Percentiles rank a stretch among this genome's conserved stretches.
Conservation (phyloP, 2,888 invertebrate species). For the Beris morrisii region DNA sequence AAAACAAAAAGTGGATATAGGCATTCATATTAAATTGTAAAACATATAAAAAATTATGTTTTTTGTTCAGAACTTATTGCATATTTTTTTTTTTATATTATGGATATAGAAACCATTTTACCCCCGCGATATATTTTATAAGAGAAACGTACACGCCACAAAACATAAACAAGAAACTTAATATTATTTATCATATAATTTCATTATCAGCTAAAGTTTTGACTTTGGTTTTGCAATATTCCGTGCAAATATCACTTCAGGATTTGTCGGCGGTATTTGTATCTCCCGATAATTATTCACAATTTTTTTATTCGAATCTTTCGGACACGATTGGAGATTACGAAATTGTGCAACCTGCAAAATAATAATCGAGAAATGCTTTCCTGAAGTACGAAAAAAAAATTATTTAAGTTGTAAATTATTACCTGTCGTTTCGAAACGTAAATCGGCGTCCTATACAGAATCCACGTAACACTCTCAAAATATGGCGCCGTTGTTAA, state of each 20-base stretch:
- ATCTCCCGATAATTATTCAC: slow-evolving; percentile 56
- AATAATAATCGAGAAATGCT: slow-evolving; percentile 20
- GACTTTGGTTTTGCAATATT: slow-evolving; percentile 54
- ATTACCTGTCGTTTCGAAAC: slow-evolving; percentile 68
- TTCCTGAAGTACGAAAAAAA: neutral
- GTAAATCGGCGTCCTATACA: slow-evolving; percentile 69
- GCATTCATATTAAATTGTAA: no score
- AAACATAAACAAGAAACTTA: slow-evolving; percentile 6
- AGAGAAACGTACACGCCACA: no score
- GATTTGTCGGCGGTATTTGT: slow-evolving; percentile 53
- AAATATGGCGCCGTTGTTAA: slow-evolving; percentile 72
- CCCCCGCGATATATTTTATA: no score
- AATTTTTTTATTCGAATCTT: slow-evolving; percentile 55
- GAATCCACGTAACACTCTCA: slow-evolving; percentile 75
- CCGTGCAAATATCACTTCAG: slow-evolving; percentile 54
- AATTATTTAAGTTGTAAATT: neutral
- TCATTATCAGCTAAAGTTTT: slow-evolving; percentile 51
- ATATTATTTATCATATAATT: neutral
- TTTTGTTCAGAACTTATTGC: no score
- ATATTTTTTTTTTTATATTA: no score
- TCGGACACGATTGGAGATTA: slow-evolving; percentile 54
- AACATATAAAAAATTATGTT: no score
- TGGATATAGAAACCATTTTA: no score
- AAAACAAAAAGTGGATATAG: no score
- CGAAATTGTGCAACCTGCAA: slow-evolving; percentile 53